These are phyloP conservation scores for Epinephelus awoara DNA, from an alignment of 2,797 vertebrate genomes.

Conservation along the genomic window DNA sequence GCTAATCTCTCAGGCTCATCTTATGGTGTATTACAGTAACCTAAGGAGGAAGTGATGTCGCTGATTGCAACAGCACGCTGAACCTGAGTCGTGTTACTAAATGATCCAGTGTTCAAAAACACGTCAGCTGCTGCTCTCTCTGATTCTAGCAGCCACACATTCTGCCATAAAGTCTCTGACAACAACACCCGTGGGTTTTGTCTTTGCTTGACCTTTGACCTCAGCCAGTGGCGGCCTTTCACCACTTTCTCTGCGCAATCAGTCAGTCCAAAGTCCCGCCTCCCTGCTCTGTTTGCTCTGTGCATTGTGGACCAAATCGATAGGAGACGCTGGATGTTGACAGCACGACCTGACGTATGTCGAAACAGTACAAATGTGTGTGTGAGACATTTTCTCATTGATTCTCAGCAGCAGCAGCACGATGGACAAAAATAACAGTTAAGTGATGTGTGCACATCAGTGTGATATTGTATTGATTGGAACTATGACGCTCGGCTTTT, in stretches of 20 bases:
- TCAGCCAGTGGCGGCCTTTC: background rate
- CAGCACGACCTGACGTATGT: background rate
- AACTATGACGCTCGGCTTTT: conserved; percentile 6
- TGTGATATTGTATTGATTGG: conserved; percentile 17
- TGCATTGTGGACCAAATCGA: conserved; percentile 40
- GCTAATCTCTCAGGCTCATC: background rate
- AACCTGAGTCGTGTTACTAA: conserved; percentile 11
- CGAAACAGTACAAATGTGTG: background rate
- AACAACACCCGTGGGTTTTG: background rate
- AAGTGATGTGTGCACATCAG: background rate
- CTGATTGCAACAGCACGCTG: conserved; percentile 5
- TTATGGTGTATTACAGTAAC: background rate
- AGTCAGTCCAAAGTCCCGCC: conserved; percentile 30
- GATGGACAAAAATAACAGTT: background rate
- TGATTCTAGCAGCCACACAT: background rate
- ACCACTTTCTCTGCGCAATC: background rate
- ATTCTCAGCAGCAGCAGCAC: conserved; percentile 17
- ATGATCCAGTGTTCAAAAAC: background rate
- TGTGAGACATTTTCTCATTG: background rate
- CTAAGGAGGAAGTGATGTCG: conserved; percentile 21
- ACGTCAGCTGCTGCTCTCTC: background rate
- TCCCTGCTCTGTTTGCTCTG: conserved; percentile 25
- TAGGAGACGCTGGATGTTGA: conserved; percentile 6
- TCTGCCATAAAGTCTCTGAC: background rate
- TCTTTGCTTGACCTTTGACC: conserved; percentile 37